Percentiles rank a stretch among this genome's conserved stretches.
These are phyloP conservation scores for Lasiurus borealis DNA, from an alignment of 2,113 vertebrate genomes.

Conservation along the genomic window DNA sequence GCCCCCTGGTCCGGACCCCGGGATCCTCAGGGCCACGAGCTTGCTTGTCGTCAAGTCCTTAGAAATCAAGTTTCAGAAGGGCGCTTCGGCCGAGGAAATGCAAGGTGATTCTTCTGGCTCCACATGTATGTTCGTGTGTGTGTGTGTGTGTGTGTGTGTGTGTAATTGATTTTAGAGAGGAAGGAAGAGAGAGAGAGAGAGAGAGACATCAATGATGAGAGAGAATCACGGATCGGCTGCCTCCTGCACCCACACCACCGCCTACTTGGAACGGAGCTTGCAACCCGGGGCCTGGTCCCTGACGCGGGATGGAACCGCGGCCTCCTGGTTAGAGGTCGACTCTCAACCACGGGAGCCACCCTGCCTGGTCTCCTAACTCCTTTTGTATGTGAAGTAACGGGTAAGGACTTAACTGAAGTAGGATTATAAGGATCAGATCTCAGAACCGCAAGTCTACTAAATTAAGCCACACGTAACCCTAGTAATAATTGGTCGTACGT, in stretches of 20 bases:
- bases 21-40: slow-evolving; percentile 91
- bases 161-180: too few relatives aligned
- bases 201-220: too few relatives aligned
- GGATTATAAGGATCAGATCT: slow-evolving; percentile 24
- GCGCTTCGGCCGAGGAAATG: slow-evolving; percentile 81
- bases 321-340: too few relatives aligned
- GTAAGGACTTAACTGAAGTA: background rate
- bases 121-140: too few relatives aligned
- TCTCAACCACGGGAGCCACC: too few relatives aligned
- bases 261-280: too few relatives aligned
- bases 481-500: slow-evolving; percentile 5
- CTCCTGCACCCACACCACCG: too few relatives aligned
- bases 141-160: too few relatives aligned
- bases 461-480: background rate
- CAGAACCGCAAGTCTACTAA: background rate
- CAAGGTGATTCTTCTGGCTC: slow-evolving; percentile 84
- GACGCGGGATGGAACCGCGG: too few relatives aligned
- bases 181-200: too few relatives aligned
- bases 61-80: slow-evolving; percentile 88
- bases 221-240: too few relatives aligned
- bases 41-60: slow-evolving; percentile 92
- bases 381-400: background rate
- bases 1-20: slow-evolving; percentile 84
- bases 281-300: too few relatives aligned
- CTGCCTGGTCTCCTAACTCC: background rate